Percentiles rank a stretch among this genome's conserved stretches.
Conservation (phyloP, 1,140 invertebrate species). For the Drosophila ficusphila region DNA sequence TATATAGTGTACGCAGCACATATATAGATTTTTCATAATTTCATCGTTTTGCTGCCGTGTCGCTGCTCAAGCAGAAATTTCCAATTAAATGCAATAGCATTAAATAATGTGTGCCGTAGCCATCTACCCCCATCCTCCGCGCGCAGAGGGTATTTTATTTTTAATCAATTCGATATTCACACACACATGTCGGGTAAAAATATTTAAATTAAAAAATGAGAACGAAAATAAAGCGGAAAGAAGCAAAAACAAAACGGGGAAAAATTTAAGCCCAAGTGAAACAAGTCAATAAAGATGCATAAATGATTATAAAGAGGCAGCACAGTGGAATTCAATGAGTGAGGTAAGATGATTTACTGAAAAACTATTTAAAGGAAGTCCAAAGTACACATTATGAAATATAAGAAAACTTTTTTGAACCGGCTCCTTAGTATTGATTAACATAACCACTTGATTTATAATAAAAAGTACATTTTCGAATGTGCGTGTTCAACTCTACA, state of each 20-base stretch:
- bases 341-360: no score
- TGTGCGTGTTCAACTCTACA: no score
- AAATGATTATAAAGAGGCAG: constrained; percentile 20
- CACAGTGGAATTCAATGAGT: constrained; percentile 8
- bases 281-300: constrained; percentile 46
- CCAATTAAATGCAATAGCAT: constrained; percentile 67
- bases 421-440: no score
- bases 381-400: not conserved
- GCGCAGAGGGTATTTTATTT: constrained; percentile 31
- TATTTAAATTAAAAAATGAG: constrained; percentile 45
- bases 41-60: constrained; percentile 39
- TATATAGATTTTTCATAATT: constrained; percentile 69
- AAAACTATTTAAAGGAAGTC: no score
- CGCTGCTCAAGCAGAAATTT: constrained; percentile 58
- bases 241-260: not conserved
- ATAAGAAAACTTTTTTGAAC: no score
- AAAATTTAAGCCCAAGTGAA: constrained; percentile 29
- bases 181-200: constrained; percentile 20
- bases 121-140: not conserved
- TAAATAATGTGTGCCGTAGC: constrained; percentile 48
- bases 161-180: constrained; percentile 59
- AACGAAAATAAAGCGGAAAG: constrained; percentile 6
- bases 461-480: no score
- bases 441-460: no score
- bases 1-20: constrained; percentile 7